Percentiles rank a stretch among this genome's conserved stretches.
Evolutionary conservation across 2,113 vertebrate species (phyloP).

Genomic region (Actenoides lindsayi): DNA sequence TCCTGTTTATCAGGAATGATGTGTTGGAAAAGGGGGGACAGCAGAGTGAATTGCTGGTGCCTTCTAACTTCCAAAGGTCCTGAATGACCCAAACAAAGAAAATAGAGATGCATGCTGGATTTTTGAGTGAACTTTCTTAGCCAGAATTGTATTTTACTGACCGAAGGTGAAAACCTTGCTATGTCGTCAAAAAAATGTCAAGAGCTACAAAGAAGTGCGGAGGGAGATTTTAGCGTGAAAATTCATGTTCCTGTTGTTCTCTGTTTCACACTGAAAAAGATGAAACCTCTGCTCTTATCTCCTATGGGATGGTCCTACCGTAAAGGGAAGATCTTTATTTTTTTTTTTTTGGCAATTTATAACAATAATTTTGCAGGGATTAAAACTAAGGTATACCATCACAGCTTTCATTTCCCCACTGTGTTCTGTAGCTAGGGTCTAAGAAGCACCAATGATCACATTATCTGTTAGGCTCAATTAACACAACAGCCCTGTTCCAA

Average conservation of each 20-base stretch:
- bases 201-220: not conserved
- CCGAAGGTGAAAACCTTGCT: not conserved
- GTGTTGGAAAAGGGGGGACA: not conserved
- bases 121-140: not conserved
- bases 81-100: not conserved
- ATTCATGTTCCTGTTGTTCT: not conserved
- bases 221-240: not conserved
- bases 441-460: not conserved
- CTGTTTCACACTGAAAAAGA: not conserved
- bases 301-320: not conserved
- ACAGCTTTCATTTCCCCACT: not conserved
- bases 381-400: not conserved
- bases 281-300: not conserved
- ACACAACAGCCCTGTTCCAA: slow-evolving; percentile 50
- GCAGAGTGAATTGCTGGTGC: not conserved
- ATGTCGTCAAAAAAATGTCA: not conserved
- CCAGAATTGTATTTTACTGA: not conserved
- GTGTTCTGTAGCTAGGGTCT: not conserved
- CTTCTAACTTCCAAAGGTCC: not conserved
- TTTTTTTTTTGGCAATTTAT: not conserved
- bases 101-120: not conserved
- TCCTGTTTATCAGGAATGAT: not conserved
- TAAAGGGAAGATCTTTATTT: not conserved
- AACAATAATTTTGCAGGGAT: not conserved
- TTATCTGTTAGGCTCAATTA: slow-evolving; percentile 50